Evolutionary conservation across 2,797 vertebrate genomes (phyloP), one percentile per base, ranked within the genome.

Genomic region (Pangasius mekongensis): DNA sequence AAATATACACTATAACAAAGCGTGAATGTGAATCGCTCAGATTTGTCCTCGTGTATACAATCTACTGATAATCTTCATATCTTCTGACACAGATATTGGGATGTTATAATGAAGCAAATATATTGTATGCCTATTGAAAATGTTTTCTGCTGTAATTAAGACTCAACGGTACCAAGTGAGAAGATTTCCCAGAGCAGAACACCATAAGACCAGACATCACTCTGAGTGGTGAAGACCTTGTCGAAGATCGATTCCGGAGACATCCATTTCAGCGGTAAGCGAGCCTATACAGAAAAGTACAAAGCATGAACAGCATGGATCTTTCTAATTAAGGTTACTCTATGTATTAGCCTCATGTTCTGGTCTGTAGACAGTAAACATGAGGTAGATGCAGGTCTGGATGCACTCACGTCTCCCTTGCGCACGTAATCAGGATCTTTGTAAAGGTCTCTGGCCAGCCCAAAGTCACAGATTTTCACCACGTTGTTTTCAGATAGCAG

Each of bases 231-330:
- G 93, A 99, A 99, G 93, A 99, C 96, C 93, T 99, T 99, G 96
- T 99, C 98, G 89, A 99, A 99, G 93, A 99, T 99, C 69, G 98
- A 98, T 93, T 99, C 98, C 0, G 98, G 98, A 92, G 98, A 97
- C 98, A 99, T 99, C 98, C 98, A 99, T 91, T 99, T 99, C 88
- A 99, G 96, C 66, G 98, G 98, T 91, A 99, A 97, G 27, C 98
- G 97, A 64, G 98, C 95, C 98, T 99, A 93, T 49, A 92, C 24
- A 85, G 87, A 76, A 90, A 91, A 90, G 85, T 82, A 91, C 20
- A 91, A 66, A 60, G 86, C 30, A 60, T 91, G 74, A 87, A 10
- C 60, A 77, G 85, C n/a, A 22, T 14, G 69, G 20, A 27, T 4
- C 56, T 83, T 52, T 2, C 14, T 78, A 18, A 18, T 77, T n/a